Evolutionary conservation across 2,888 invertebrate species (phyloP), one percentile per base, ranked within the genome.

Genomic region (Invenusta paracnida): DNA sequence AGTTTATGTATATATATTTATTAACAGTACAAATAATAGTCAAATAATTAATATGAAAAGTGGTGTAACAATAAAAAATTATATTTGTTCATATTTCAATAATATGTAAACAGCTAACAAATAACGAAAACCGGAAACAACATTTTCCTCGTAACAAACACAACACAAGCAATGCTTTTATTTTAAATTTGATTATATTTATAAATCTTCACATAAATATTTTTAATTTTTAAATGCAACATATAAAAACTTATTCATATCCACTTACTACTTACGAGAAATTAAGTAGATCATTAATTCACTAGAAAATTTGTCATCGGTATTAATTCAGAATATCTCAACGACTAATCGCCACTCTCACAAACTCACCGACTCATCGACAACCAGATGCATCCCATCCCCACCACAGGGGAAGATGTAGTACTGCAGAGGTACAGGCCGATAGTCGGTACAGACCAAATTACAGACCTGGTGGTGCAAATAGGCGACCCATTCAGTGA

Each of bases 401-500:
- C 97, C 97, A 0, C 98, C 98, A 25, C 95, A 95, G 0, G 99
- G 98, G 92, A 96, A 99, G 87, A 99, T 94, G 90, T 97, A 99
- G 92, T 99, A 99, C 91, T 99, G 98, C 87, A 99, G 93, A 0
- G 99, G 99, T 0, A 97, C 97, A 0, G 99, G 99, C 67, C 99
- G 93, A 91, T 95, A 98, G 91, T 99, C 99, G 0, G 99, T 99
- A 92, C 98, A 99, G 31, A 99, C 97, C 66, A 99, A 98, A 91
- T 99, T 98, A 90, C 98, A 98, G 0, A 98, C 98, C 92, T 92
- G 93, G 87, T 95, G 95, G 92, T 98, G 98, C 73, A 98, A 93
- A 90, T 96, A 95, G 86, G 92, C 91, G 85, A 93, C 92, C 92
- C 92, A 92, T 89, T 93, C 93, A 27, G 93, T 93, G 90, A 93